Base-by-base conservation (phyloP, 2,888 invertebrate species). In the Chamaedrilus cognettii region DNA sequence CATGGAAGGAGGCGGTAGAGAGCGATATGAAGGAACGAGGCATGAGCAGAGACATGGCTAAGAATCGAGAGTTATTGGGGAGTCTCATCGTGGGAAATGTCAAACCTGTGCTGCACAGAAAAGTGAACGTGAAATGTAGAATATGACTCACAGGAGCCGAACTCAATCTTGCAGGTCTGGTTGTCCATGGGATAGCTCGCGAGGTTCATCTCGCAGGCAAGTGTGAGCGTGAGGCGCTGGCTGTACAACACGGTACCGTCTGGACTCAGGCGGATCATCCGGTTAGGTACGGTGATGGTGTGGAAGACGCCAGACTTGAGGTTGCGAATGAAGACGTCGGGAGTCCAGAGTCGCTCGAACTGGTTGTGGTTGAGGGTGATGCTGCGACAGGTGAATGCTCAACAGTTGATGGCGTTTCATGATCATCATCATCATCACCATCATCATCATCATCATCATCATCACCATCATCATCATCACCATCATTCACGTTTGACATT, bases 131-230 rank as follows among this genome's bases (percentile, higher is more conserved):
- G n/a, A n/a, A n/a, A n/a, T n/a, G n/a, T n/a, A n/a, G n/a, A n/a
- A n/a, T n/a, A n/a, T n/a, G n/a, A n/a, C n/a, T 89, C 86, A 92
- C 92, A 92, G 77, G 91, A 91, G 68, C 91, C 92, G 77, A 92
- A 89, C 82, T 89, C 89, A 31, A 83, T 85, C 0, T 91, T 91
- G 79, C 92, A 92, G 71, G 89, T 85, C 78, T 91, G 91, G 60
- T 90, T 89, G 81, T 93, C 93, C 92, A 93, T 92, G 0, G 93
- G 93, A 49, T 68, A 73, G 51, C 70, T 72, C 23, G 66, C 89
- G 68, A 93, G 85, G 82, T 90, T 90, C 92, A 93, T 93, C 3
- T 90, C 90, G 79, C 93, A 93, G 34, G 90, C 89, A 28, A 92
- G 90, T 81, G 91, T 90, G 75, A 93, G 90, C 30, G 92, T 92